Conservation (phyloP, 2,113 vertebrate species). For the Protobothrops mucrosquamatus region DNA sequence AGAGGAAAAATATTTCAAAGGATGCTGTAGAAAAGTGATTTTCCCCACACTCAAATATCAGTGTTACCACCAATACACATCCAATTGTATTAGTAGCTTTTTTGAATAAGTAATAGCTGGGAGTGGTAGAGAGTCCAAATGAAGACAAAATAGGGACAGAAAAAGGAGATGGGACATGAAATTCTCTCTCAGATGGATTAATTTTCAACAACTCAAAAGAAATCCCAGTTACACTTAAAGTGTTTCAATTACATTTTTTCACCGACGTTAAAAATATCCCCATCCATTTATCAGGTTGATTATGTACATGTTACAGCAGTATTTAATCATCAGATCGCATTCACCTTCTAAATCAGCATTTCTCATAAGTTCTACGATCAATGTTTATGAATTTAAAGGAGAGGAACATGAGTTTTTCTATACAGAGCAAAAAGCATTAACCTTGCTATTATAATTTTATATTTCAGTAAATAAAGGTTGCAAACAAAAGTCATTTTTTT, state of each 20-base stretch:
- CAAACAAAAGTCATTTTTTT: background rate
- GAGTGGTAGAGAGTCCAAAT: background rate
- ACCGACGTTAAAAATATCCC: constrained; percentile 27
- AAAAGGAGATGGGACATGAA: background rate
- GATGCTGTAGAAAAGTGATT: background rate
- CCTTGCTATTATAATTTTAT: constrained; percentile 19
- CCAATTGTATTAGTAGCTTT: background rate
- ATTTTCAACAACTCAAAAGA: constrained; percentile 11
- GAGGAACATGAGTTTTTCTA: background rate
- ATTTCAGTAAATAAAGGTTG: background rate
- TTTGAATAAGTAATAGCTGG: background rate
- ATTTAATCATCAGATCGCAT: background rate
- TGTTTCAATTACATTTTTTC: constrained; percentile 9
- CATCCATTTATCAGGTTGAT: background rate
- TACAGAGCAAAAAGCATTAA: constrained; percentile 17
- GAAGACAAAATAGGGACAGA: constrained; percentile 20
- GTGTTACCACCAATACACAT: background rate
- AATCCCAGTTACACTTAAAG: constrained; percentile 13
- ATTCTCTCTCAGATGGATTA: background rate
- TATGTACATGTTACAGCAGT: constrained; percentile 24
- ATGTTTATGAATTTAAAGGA: background rate
- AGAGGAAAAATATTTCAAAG: background rate
- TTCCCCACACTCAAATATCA: background rate
- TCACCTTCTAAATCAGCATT: constrained; percentile 14
- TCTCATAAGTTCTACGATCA: constrained; percentile 11